A percentile compares a stretch with the other conserved stretches of the same genome.
Evolutionary conservation across 2,797 vertebrate genomes (phyloP).

Genomic region (Malacoraja senta): DNA sequence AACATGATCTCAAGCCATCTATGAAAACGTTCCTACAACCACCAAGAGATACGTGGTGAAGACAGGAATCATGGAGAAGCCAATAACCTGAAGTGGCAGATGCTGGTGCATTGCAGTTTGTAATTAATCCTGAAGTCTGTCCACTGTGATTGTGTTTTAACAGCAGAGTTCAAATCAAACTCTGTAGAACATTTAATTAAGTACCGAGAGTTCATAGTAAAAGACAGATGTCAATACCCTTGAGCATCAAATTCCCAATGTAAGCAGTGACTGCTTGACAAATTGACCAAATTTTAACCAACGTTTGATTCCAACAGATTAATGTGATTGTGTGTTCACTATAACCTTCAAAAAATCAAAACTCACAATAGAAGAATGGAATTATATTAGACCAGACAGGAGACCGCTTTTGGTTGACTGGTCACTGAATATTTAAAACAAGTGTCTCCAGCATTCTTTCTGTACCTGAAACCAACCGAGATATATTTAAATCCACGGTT

Average conservation of each 20-base stretch:
- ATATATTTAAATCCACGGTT: background rate
- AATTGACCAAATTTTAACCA: background rate
- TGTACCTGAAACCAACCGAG: background rate
- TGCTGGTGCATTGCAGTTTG: background rate
- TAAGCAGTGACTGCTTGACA: background rate
- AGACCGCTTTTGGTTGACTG: background rate
- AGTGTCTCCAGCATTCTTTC: background rate
- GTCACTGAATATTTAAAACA: background rate
- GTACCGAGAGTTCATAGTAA: background rate
- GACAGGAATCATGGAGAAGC: background rate
- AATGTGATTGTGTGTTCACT: background rate
- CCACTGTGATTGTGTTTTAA: background rate
- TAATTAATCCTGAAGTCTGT: background rate
- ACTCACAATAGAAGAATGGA: background rate
- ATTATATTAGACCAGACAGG: background rate
- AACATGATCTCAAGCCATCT: background rate
- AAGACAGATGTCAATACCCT: background rate
- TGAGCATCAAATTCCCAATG: background rate
- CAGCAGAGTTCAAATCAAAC: background rate
- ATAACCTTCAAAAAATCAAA: background rate
- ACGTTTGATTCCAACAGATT: background rate
- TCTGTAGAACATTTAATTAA: background rate
- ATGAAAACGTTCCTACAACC: background rate
- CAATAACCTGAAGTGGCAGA: background rate
- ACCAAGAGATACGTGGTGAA: background rate